Conservation (phyloP, 2,888 invertebrate genomes). For the Diabrotica balteata region DNA sequence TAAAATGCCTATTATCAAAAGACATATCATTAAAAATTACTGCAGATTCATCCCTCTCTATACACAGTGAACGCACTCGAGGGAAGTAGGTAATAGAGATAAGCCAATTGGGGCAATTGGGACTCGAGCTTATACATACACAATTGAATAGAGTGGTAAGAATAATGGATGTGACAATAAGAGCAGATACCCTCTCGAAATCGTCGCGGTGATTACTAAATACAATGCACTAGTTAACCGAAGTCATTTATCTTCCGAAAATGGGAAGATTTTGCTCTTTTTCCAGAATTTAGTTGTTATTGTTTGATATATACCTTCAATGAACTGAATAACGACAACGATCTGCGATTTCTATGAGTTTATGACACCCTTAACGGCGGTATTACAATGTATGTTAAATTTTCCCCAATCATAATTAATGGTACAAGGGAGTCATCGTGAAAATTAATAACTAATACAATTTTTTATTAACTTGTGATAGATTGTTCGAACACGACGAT, state of each 20-base stretch:
- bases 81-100: conserved; percentile 8
- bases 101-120: conserved; percentile 13
- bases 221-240: conserved; percentile 50
- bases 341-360: background rate
- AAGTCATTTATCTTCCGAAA: conserved; percentile 48
- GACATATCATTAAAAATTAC: conserved; percentile 7
- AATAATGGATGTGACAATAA: conserved; percentile 15
- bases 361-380: background rate
- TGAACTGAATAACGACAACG: conserved; percentile 7
- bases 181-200: conserved; percentile 16
- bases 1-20: background rate
- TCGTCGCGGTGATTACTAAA: conserved; percentile 27
- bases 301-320: conserved; percentile 25
- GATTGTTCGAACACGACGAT: too few species aligned
- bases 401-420: too few species aligned
- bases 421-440: too few species aligned
- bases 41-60: conserved; percentile 1
- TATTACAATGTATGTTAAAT: too few species aligned
- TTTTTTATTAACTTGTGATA: too few species aligned
- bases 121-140: conserved; percentile 1
- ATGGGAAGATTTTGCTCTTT: conserved; percentile 39
- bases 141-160: conserved; percentile 10
- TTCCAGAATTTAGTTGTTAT: conserved; percentile 37
- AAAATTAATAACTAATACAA: too few species aligned
- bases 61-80: conserved; percentile 1